Percentiles rank a stretch among this genome's conserved stretches.
These are phyloP conservation scores for Atta texana DNA, from an alignment of 1,140 invertebrate species.

Conservation along the genomic window DNA sequence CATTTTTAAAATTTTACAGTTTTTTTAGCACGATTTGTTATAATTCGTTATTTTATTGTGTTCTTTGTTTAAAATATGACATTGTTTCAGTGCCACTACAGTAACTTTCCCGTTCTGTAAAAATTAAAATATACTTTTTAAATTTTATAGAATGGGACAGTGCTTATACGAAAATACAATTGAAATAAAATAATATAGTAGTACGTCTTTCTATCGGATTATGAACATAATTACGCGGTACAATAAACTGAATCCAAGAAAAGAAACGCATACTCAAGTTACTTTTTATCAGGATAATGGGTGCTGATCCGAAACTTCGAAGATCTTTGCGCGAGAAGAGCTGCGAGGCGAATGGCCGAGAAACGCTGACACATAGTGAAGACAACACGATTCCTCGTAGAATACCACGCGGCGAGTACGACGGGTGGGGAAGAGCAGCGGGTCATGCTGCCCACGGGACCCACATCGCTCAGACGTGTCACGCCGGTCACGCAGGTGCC, in stretches of 20 bases:
- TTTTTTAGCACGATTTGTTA: too few relatives aligned
- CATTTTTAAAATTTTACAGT: too few relatives aligned
- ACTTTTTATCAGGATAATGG: constrained; percentile 64
- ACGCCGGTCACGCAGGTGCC: constrained; percentile 75
- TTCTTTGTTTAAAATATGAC: too few relatives aligned
- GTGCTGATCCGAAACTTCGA: constrained; percentile 77
- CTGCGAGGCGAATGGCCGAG: constrained; percentile 76
- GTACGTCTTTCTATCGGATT: not conserved
- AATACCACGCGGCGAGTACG: constrained; percentile 76
- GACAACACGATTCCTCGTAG: constrained; percentile 76
- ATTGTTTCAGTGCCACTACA: too few relatives aligned
- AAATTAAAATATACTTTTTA: too few relatives aligned
- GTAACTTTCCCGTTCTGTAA: too few relatives aligned
- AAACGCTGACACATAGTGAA: constrained; percentile 79
- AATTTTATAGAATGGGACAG: too few relatives aligned
- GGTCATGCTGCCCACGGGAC: constrained; percentile 67
- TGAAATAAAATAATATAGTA: too few relatives aligned
- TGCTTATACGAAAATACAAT: not conserved
- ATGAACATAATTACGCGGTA: not conserved
- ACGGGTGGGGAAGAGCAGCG: constrained; percentile 68
- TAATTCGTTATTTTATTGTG: too few relatives aligned
- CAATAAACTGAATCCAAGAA: not conserved
- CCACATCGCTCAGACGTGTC: constrained; percentile 72
- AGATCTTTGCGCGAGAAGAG: constrained; percentile 82
- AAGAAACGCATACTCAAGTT: not conserved